Evolutionary conservation across 2,888 invertebrate species (phyloP), one percentile per base, ranked within the genome.

Genomic region (Drosophila mulleri): DNA sequence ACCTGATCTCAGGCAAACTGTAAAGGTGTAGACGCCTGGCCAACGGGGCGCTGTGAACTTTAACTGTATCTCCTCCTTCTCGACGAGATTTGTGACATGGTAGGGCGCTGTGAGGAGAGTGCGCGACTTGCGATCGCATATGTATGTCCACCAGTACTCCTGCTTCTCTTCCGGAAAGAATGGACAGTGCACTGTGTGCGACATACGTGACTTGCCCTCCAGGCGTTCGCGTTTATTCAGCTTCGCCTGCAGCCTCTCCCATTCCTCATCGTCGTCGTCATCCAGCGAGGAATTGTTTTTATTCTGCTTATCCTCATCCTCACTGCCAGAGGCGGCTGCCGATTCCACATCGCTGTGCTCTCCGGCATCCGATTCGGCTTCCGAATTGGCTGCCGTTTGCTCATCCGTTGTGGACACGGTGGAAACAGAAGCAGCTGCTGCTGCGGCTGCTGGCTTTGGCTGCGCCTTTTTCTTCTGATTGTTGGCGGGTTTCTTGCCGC

Each of bases 131-230:
- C 98, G 96, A 94, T 99, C 99, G 93, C 97, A 97, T 84, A 99
- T 96, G 93, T 99, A 99, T 78, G 99, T 96, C 99, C 99, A 99
- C 99, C 99, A 99, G 94, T 97, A 99, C 93, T 99, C 99, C 92
- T 98, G 98, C 92, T 99, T 98, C 80, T 96, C 96, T 93, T 96
- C 96, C 6, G 99, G 98, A 93, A 97, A 99, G 92, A 96, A 96
- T 0, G 99, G 99, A 93, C 98, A 97, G 93, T 99, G 99, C 32
- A 99, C 99, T n/a, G 96, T 94, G 92, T 99, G 99, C 16, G 99
- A 99, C 83, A 96, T 95, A 93, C 98, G 98, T 53, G 98, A 98
- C 90, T 98, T 97, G 8, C 98, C 98, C 93, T 99, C 99, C 45
- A 99, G 94, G 80, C 97, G 96, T 91, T 98, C 98, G 23, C 97